phyloP scores from a whole-genome alignment of 2,888 invertebrate species.

The Sepiola atlantica region DNA sequence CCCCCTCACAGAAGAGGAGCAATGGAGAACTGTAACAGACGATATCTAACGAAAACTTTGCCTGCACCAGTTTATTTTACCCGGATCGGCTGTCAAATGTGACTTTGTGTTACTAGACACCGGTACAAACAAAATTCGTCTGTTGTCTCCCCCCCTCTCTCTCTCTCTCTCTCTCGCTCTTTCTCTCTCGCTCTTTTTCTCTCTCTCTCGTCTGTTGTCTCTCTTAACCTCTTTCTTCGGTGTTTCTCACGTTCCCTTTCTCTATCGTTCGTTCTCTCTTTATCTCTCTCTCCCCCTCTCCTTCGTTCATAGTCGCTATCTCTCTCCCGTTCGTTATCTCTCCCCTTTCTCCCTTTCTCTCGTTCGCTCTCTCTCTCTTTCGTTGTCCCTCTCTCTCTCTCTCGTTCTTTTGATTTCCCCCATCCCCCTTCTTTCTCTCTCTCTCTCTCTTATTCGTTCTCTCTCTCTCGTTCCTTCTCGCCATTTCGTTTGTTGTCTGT shows the following conservation, averaged over 20 bases:
- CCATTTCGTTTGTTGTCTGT: no score
- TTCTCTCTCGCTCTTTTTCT: not conserved
- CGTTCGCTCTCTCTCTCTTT: no score
- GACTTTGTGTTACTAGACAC: not conserved
- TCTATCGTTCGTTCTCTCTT: not conserved
- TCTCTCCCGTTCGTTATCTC: no score
- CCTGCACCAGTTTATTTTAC: not conserved
- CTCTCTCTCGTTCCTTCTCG: no score
- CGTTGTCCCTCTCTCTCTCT: no score
- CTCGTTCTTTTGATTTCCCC: no score
- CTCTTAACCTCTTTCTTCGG: not conserved
- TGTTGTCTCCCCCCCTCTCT: not conserved
- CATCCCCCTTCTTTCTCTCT: no score
- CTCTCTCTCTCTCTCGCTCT: not conserved
- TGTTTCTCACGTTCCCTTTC: not conserved
- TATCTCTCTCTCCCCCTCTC: no score
- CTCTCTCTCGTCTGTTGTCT: not conserved
- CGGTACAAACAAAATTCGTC: not conserved
- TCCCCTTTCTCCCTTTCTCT: no score
- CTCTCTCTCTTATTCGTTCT: no score
- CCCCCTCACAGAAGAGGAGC: not conserved
- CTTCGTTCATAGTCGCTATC: no score
- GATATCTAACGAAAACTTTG: not conserved
- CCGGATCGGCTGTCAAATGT: not conserved
- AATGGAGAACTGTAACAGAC: not conserved